Evolutionary conservation across 2,797 vertebrate species (phyloP), one percentile per base, ranked within the genome.

Genomic region (Scomberomorus guttatus): DNA sequence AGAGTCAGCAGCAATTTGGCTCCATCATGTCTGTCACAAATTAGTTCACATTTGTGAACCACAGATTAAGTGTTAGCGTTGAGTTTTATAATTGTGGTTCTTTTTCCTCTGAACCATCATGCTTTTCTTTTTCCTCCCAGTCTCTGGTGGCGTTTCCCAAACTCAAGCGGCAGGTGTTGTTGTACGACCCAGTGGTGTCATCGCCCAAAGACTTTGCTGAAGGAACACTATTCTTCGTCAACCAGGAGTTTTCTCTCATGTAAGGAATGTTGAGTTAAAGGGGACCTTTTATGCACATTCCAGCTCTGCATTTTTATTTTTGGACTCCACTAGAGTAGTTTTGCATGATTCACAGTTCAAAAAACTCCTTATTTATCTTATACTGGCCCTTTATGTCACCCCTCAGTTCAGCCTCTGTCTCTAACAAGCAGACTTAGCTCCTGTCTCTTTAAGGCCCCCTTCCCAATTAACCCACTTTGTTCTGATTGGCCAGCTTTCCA

Each of bases 211-310:
- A 99, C 95, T 99, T 99, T 84, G 96, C 98, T 75, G 98, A 99
- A 90, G 97, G 98, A 92, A 98, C 98, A 5, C 93, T 99, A 88
- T 99, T 99, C 95, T 99, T 95, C 62, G 97, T 99, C 92, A 99
- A 99, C 95, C 98, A 99, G 94, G 98, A 99, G 81, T 99, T 99
- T 95, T 99, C 98, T 77, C 96, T 99, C 92, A 99, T 99, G 98
- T 99, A 96, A 97, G 97, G 12, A 79, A 46, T 5, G 2, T 10
- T 9, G 2, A 12, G 4, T n/a, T 52, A 15, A 50, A 50, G 7
- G 17, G 10, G 37, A 37, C 2, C 37, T 37, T 4, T 42, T 13
- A 42, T 1, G 12, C 11, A 12, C 7, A 34, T 34, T 34, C 34
- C 34, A 10, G 34, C 34, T 11, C 34, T 37, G 11, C 3, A 11